These are phyloP conservation scores for Agrochola macilenta DNA, from an alignment of 2,888 invertebrate genomes.

Conservation along the genomic window DNA sequence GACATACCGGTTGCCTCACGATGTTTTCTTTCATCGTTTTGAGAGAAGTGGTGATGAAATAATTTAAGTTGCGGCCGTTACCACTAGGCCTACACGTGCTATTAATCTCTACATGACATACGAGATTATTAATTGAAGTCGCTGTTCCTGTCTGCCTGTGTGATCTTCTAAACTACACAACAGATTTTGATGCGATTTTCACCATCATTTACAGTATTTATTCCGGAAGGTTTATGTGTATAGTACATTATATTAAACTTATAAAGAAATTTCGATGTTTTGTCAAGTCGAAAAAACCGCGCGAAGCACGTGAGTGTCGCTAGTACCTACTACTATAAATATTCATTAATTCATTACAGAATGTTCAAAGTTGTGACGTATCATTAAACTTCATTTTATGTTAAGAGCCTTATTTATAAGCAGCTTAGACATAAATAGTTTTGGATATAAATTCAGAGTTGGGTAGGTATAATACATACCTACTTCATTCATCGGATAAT, in stretches of 20 bases:
- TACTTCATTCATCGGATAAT: constrained; percentile 19
- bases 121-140: background rate
- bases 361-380: constrained; percentile 39
- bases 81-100: too few relatives aligned
- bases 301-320: too few relatives aligned
- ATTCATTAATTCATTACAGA: constrained; percentile 38
- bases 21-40: too few relatives aligned
- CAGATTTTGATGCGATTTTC: background rate
- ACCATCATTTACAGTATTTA: background rate
- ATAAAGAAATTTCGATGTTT: background rate
- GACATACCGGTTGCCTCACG: too few relatives aligned
- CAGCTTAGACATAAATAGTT: constrained; percentile 50
- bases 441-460: constrained; percentile 32
- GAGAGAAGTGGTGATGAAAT: too few relatives aligned
- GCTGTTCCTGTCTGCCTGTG: background rate
- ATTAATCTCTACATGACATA: too few relatives aligned
- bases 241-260: background rate
- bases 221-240: background rate
- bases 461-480: constrained; percentile 10
- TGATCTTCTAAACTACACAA: background rate
- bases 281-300: background rate
- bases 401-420: constrained; percentile 32
- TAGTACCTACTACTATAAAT: constrained; percentile 15
- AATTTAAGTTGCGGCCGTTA: too few relatives aligned
- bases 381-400: constrained; percentile 47